Evolutionary conservation across 2,888 invertebrate genomes (phyloP).

Genomic region (Alloscopus bannaensis): DNA sequence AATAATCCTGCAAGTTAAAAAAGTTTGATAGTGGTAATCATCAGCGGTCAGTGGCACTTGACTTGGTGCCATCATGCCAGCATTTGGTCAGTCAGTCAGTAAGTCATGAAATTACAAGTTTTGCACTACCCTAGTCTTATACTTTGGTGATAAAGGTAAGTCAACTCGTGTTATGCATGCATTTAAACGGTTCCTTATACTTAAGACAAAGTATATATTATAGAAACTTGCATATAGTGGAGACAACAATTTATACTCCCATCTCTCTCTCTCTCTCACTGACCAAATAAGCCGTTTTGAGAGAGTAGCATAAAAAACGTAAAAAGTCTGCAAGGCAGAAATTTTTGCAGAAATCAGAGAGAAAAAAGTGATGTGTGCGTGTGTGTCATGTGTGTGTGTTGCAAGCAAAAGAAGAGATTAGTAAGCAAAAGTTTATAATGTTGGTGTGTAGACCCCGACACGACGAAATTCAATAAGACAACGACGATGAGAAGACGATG

Average conservation of each 20-base stretch:
- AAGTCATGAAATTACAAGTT: conserved; percentile 52
- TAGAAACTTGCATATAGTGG: too few relatives aligned
- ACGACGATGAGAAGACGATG: conserved; percentile 35
- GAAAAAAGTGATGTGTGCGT: conserved; percentile 26
- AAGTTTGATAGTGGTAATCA: conserved; percentile 56
- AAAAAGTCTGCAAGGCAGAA: conserved; percentile 47
- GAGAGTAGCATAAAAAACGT: conserved; percentile 46
- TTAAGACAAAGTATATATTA: too few relatives aligned
- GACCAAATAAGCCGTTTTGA: conserved; percentile 47
- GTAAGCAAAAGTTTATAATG: conserved; percentile 13
- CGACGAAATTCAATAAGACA: conserved; percentile 56
- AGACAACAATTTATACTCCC: conserved; percentile 14
- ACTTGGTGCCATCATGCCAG: conserved; percentile 61
- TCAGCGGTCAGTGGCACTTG: conserved; percentile 64
- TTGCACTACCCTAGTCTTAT: neutral
- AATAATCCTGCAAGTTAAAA: conserved; percentile 56
- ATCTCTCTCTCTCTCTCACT: conserved; percentile 2
- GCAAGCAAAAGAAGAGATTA: conserved; percentile 42
- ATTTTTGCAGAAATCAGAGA: conserved; percentile 42
- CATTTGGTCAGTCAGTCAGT: conserved; percentile 63
- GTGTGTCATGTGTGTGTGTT: conserved; percentile 25
- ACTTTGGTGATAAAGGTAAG: conserved; percentile 4
- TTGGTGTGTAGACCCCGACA: conserved; percentile 38
- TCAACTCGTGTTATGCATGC: conserved; percentile 26
- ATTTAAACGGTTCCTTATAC: conserved; percentile 27